phyloP scores from a whole-genome alignment of 2,113 vertebrate species.

The Calyptommatus sinebrachiatus region DNA sequence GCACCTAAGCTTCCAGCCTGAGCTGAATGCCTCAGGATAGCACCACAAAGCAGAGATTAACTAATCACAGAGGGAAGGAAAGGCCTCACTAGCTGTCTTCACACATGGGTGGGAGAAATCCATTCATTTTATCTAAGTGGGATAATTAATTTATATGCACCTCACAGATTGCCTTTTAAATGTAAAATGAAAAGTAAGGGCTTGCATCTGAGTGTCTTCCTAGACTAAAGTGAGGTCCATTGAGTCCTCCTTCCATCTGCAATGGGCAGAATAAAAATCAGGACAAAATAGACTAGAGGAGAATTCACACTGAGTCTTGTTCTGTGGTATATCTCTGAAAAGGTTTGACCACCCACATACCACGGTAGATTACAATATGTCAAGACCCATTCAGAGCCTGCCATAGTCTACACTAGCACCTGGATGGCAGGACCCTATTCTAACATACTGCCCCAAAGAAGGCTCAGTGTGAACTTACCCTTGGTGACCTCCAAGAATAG shows the following conservation, averaged over 20 bases:
- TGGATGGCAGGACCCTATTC: too few relatives aligned
- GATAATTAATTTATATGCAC: constrained; percentile 3
- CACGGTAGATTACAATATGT: too few relatives aligned
- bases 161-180: neutral
- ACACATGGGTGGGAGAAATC: neutral
- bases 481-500: too few relatives aligned
- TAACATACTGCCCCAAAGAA: too few relatives aligned
- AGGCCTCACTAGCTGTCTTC: neutral
- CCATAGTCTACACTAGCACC: too few relatives aligned
- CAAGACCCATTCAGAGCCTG: too few relatives aligned
- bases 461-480: too few relatives aligned
- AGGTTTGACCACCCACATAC: too few relatives aligned
- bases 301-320: too few relatives aligned
- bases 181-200: neutral
- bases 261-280: too few relatives aligned
- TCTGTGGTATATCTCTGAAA: too few relatives aligned
- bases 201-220: neutral
- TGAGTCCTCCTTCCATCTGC: neutral
- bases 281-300: too few relatives aligned
- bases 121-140: neutral
- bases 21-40: neutral
- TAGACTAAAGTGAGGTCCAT: neutral
- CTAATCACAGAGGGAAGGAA: neutral
- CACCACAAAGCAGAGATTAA: neutral
- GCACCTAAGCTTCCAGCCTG: neutral